Conservation (phyloP, 2,888 invertebrate species). For the Lymantria monacha region DNA sequence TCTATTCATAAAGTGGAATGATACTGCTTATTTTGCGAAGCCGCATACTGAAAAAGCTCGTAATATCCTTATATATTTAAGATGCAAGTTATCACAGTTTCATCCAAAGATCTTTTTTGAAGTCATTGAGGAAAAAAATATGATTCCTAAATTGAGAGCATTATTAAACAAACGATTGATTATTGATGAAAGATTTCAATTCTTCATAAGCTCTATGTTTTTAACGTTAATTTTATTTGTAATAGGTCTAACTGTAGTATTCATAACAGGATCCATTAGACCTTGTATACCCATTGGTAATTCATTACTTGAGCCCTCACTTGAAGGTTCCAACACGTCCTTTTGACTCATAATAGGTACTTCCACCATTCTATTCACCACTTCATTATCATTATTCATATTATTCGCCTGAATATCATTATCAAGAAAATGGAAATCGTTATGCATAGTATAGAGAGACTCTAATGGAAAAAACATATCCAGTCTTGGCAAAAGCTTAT, state of each 20-base stretch:
- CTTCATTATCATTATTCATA: slow-evolving; percentile 51
- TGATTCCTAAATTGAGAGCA: too few species aligned
- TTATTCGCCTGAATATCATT: slow-evolving; percentile 56
- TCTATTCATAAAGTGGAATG: too few species aligned
- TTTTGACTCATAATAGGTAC: slow-evolving; percentile 62
- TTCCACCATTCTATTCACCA: slow-evolving; percentile 62
- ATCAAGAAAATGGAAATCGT: slow-evolving; percentile 72
- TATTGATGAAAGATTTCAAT: slow-evolving; percentile 34
- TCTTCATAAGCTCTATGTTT: slow-evolving; percentile 77
- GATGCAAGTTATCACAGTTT: too few species aligned
- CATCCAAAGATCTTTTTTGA: too few species aligned
- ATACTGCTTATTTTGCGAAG: too few species aligned
- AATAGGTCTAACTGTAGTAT: slow-evolving; percentile 62
- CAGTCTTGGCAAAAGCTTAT: slow-evolving; percentile 64
- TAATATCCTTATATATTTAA: too few species aligned
- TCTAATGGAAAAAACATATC: slow-evolving; percentile 73
- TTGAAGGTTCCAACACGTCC: slow-evolving; percentile 47
- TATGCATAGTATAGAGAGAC: slow-evolving; percentile 70
- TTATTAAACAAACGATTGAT: too few species aligned
- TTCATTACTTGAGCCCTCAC: slow-evolving; percentile 48
- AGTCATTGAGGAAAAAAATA: too few species aligned
- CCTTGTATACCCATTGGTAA: slow-evolving; percentile 64
- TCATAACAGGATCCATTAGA: slow-evolving; percentile 76
- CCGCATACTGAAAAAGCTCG: too few species aligned
- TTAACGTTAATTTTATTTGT: slow-evolving; percentile 76